Evolutionary conservation across 1,140 invertebrate genomes (phyloP), one percentile per base, ranked within the genome.

Genomic region (Mactra quadrangularis): DNA sequence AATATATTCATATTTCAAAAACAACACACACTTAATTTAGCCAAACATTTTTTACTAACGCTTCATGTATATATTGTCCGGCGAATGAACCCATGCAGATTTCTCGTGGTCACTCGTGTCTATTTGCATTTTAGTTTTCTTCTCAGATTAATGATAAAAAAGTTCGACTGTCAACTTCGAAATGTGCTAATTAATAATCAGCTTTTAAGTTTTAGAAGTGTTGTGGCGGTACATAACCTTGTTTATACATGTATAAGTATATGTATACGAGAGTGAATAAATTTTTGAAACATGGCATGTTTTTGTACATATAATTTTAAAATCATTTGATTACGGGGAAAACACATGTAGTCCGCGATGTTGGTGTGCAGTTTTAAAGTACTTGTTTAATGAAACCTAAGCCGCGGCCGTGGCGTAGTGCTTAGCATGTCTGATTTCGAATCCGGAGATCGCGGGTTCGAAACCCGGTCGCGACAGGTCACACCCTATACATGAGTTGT

Each of bases 141-240:
- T 38, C 41, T 38, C 41, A 31, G 64, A 68, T 68, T 47, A 50
- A 68, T 68, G 64, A 68, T 68, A 68, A 68, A 68, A 68, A 50
- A 29, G 45, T 68, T 50, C 29, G 22, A 41, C 25, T 22, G 47
- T 38, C 31, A 38, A 68, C 41, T 15, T 47, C 31, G 47, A 41
- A 68, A 50, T 45, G 60, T n/a, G 45, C 27, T 47, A 68, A 68
- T 68, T 68, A 68, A 68, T 68, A 47, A 50, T 31, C 25, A 22
- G 45, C 19, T 47, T 47, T 47, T 9, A 47, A 9, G 9, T 9
- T 22, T 11, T 6, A 4, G 19, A 55, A 7, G 19, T 27, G 17
- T 19, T 55, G 4, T 27, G 25, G 52, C 25, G 52, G 52, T 11
- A 11, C 19, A 11, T 47, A 9, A 11, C 45, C 19, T 9, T 19